These are phyloP conservation scores for Scelioninae gen. 1 DNA, from an alignment of 2,888 invertebrate genomes.

Conservation along the genomic window DNA sequence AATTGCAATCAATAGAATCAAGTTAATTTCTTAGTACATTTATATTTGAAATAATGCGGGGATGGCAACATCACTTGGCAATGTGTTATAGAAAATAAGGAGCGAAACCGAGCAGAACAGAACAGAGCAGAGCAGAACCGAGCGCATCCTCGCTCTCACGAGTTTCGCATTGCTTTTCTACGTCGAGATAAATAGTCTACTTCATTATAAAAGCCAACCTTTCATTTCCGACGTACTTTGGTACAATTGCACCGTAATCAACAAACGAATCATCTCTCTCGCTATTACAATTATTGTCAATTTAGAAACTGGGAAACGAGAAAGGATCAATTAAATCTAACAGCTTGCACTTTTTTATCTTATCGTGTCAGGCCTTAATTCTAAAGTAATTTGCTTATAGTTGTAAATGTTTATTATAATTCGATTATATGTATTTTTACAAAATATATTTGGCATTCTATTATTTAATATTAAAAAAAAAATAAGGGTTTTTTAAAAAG, in stretches of 20 bases:
- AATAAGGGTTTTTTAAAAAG: too few species aligned
- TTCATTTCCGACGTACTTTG: slow-evolving; percentile 56
- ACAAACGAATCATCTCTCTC: slow-evolving; percentile 27
- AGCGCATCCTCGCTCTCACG: slow-evolving; percentile 62
- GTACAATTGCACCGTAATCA: slow-evolving; percentile 44
- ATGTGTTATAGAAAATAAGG: slow-evolving; percentile 9
- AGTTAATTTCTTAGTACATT: slow-evolving; percentile 57
- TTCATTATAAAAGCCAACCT: slow-evolving; percentile 47
- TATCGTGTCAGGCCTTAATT: too few species aligned
- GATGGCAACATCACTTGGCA: neutral
- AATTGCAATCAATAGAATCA: slow-evolving; percentile 61
- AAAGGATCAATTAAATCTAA: slow-evolving; percentile 35
- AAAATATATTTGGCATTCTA: too few species aligned
- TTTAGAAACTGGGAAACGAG: slow-evolving; percentile 38
- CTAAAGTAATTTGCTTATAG: too few species aligned
- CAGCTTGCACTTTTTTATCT: slow-evolving; percentile 3
- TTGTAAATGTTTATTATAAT: too few species aligned
- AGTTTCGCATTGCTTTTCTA: slow-evolving; percentile 48
- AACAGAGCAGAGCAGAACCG: slow-evolving; percentile 16
- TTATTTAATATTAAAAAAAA: too few species aligned
- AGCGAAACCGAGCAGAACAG: slow-evolving; percentile 19
- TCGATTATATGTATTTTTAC: too few species aligned
- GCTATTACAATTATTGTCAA: slow-evolving; percentile 37
- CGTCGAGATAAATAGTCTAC: slow-evolving; percentile 57
- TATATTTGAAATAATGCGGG: slow-evolving; percentile 50